phyloP scores from a whole-genome alignment of 2,797 vertebrate genomes.

The Momotus momota region DNA sequence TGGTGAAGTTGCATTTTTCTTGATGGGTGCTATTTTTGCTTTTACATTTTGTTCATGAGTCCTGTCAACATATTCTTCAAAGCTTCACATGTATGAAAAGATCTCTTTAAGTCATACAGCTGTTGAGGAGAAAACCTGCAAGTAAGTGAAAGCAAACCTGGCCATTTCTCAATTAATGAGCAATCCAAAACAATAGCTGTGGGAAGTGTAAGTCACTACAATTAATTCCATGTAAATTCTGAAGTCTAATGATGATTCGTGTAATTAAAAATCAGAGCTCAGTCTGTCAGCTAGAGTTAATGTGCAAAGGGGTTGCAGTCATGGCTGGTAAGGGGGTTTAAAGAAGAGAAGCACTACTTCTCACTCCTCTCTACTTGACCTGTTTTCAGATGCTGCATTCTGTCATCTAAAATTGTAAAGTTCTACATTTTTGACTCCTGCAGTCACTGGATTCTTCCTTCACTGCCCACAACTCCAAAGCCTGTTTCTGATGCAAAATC shows the following conservation, averaged over 20 bases:
- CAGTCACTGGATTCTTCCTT: background rate
- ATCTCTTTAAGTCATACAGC: background rate
- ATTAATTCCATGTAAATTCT: slow-evolving; percentile 5
- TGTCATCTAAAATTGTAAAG: background rate
- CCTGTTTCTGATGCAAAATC: background rate
- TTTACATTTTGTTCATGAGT: background rate
- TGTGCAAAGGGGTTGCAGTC: background rate
- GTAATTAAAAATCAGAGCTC: slow-evolving; percentile 39
- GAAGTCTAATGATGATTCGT: background rate
- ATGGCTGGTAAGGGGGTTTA: background rate
- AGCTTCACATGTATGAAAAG: background rate
- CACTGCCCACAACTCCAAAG: background rate
- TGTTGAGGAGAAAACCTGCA: slow-evolving; percentile 16
- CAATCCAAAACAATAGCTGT: slow-evolving; percentile 14
- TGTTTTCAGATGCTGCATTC: background rate
- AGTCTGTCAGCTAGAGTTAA: background rate
- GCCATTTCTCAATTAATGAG: slow-evolving; percentile 22
- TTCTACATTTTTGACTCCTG: background rate
- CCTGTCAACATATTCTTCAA: slow-evolving; percentile 32
- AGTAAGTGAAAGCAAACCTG: slow-evolving; percentile 48
- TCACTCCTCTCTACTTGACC: background rate
- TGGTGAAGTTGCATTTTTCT: too few species aligned
- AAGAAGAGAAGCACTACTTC: background rate
- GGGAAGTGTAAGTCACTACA: slow-evolving; percentile 1
- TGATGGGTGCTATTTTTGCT: background rate